phyloP scores from a whole-genome alignment of 1,140 invertebrate species.

The Drosophila grimshawi region DNA sequence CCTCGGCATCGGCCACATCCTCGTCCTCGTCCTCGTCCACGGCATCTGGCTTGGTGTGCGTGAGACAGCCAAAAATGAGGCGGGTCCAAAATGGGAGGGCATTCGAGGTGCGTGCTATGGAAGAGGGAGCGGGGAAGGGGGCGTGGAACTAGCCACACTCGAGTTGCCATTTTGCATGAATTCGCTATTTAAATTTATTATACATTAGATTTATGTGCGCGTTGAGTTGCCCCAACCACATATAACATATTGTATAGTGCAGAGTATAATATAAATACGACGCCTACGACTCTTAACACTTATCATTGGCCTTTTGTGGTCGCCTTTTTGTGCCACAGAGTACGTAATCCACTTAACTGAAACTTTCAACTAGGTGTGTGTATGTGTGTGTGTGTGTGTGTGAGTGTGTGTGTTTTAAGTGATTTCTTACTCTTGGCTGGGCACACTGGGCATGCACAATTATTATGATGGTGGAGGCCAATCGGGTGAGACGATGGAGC shows the following conservation, averaged over 20 bases:
- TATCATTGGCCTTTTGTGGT: conserved; percentile 70
- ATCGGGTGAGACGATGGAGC: conserved; percentile 1
- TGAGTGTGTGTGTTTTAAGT: conserved; percentile 58
- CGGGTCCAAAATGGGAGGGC: conserved; percentile 5
- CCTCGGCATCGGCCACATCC: conserved; percentile 31
- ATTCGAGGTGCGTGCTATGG: not conserved
- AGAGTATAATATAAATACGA: conserved; percentile 4
- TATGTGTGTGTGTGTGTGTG: conserved; percentile 32
- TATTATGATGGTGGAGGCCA: conserved; percentile 51
- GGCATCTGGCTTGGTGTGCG: conserved; percentile 11
- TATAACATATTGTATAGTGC: not conserved
- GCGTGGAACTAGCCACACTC: conserved; percentile 38
- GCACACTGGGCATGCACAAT: conserved; percentile 63
- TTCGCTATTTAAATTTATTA: conserved; percentile 81
- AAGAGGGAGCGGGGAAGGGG: not conserved
- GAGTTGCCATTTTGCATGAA: conserved; percentile 76
- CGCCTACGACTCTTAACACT: conserved; percentile 60
- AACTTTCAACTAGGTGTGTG: conserved; percentile 23
- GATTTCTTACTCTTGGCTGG: conserved; percentile 70
- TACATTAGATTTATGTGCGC: conserved; percentile 80
- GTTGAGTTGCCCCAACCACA: conserved; percentile 58
- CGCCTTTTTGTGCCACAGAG: conserved; percentile 5
- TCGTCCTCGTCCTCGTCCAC: too few species aligned
- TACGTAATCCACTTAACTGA: conserved; percentile 28
- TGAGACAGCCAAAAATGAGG: conserved; percentile 38